phyloP scores from a whole-genome alignment of 2,888 invertebrate species.

The Acanthosepion pharaonis region DNA sequence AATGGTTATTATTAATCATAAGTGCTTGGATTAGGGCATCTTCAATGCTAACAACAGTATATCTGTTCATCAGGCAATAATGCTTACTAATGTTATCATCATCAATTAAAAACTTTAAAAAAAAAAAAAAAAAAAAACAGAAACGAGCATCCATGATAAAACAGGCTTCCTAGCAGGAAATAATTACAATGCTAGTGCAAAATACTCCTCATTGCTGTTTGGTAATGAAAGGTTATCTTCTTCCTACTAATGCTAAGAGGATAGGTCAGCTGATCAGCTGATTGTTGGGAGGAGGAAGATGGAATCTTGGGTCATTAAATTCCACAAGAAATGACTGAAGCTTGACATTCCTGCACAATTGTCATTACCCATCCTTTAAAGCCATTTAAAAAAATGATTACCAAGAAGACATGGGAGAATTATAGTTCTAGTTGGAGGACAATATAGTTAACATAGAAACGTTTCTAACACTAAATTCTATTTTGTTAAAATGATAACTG shows the following conservation, averaged over 20 bases:
- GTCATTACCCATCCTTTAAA: too few relatives aligned
- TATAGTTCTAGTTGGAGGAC: accelerated
- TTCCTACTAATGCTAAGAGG: not conserved
- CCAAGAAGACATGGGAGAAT: not conserved
- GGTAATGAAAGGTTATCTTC: constrained; percentile 6
- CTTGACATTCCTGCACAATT: not conserved
- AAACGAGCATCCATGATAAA: not conserved
- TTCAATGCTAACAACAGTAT: too few relatives aligned
- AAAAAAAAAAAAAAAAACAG: not conserved
- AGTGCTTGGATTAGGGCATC: too few relatives aligned
- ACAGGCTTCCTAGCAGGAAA: not conserved
- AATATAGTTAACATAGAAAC: not conserved
- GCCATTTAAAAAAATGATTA: not conserved
- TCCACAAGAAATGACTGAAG: not conserved
- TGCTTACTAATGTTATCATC: too few relatives aligned
- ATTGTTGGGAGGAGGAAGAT: not conserved
- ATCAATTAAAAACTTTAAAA: too few relatives aligned
- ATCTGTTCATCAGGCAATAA: too few relatives aligned
- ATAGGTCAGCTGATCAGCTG: not conserved
- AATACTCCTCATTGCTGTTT: not conserved
- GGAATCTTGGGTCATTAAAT: constrained; percentile 33
- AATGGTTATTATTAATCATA: too few relatives aligned
- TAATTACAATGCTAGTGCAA: not conserved
- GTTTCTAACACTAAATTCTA: too few relatives aligned
- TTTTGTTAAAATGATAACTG: too few relatives aligned